phyloP scores from a whole-genome alignment of 1,140 invertebrate species.

The Papilio xuthus region DNA sequence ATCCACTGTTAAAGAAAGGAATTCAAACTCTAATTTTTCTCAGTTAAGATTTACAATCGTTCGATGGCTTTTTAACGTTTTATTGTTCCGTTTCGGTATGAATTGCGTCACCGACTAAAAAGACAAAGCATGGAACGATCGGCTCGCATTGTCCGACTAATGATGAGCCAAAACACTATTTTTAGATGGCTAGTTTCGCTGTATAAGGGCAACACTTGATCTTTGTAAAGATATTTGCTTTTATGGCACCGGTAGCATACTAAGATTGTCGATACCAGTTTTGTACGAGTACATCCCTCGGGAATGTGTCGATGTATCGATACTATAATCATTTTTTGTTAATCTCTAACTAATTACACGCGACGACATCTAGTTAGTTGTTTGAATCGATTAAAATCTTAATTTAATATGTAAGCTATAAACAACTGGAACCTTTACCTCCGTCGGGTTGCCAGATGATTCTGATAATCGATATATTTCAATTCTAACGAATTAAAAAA shows the following conservation, averaged over 20 bases:
- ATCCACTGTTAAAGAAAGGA: conserved; percentile 52
- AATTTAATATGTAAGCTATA: conserved; percentile 28
- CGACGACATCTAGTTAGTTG: conserved; percentile 28
- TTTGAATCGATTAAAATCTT: conserved; percentile 34
- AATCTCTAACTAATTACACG: conserved; percentile 38
- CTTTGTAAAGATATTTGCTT: conserved; percentile 62
- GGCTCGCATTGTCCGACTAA: conserved; percentile 69
- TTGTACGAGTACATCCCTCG: conserved; percentile 19
- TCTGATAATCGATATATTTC: conserved; percentile 31
- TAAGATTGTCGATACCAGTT: conserved; percentile 44
- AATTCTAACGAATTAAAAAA: conserved; percentile 29
- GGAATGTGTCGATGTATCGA: conserved; percentile 26
- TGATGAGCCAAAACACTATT: conserved; percentile 79
- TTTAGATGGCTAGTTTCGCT: conserved; percentile 64
- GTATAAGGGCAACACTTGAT: conserved; percentile 65
- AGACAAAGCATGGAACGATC: conserved; percentile 76
- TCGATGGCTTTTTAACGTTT: conserved; percentile 48
- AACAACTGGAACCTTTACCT: conserved; percentile 26
- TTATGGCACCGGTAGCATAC: conserved; percentile 70
- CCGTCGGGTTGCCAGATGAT: neutral
- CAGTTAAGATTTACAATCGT: conserved; percentile 52
- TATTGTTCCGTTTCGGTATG: conserved; percentile 73
- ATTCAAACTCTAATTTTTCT: conserved; percentile 50
- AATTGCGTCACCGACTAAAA: conserved; percentile 79
- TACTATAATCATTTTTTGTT: conserved; percentile 31